Evolutionary conservation across 2,113 vertebrate species (phyloP).

Genomic region (Oryzias melastigma): DNA sequence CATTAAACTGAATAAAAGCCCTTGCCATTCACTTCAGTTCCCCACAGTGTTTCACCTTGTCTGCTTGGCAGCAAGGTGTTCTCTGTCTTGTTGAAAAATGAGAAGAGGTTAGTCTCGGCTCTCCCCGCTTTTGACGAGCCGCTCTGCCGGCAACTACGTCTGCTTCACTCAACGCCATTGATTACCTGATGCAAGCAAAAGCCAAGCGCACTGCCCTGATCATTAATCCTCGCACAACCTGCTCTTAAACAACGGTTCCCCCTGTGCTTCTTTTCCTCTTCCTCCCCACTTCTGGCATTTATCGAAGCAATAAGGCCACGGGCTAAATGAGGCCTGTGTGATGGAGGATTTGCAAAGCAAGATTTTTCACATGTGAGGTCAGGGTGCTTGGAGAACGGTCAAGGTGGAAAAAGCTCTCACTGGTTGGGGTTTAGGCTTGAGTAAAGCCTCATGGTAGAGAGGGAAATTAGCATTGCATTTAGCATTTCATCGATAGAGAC

Average conservation of each 20-base stretch:
- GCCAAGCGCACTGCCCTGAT: conserved; percentile 58
- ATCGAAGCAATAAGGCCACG: conserved; percentile 31
- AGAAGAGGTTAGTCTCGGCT: conserved; percentile 50
- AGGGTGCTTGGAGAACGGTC: neutral
- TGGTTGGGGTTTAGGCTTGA: conserved; percentile 11
- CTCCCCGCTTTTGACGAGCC: conserved; percentile 34
- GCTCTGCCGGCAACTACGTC: conserved; percentile 41
- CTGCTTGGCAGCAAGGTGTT: conserved; percentile 58
- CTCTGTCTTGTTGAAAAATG: conserved; percentile 76
- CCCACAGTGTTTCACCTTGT: conserved; percentile 70
- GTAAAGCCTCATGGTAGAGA: neutral
- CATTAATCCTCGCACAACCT: conserved; percentile 63
- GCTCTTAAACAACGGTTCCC: conserved; percentile 41
- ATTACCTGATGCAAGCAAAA: conserved; percentile 72
- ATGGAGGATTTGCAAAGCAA: conserved; percentile 28
- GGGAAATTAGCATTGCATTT: conserved; percentile 31
- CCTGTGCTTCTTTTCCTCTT: conserved; percentile 11
- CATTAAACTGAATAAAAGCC: conserved; percentile 65
- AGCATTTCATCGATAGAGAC: conserved; percentile 15
- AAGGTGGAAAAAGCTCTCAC: conserved; percentile 13
- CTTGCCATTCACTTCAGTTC: conserved; percentile 56
- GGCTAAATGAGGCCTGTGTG: conserved; percentile 53
- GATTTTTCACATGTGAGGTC: conserved; percentile 14
- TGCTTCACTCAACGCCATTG: conserved; percentile 65
- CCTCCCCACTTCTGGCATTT: conserved; percentile 35